phyloP scores from a whole-genome alignment of 2,113 vertebrate species.

The Caracal caracal region DNA sequence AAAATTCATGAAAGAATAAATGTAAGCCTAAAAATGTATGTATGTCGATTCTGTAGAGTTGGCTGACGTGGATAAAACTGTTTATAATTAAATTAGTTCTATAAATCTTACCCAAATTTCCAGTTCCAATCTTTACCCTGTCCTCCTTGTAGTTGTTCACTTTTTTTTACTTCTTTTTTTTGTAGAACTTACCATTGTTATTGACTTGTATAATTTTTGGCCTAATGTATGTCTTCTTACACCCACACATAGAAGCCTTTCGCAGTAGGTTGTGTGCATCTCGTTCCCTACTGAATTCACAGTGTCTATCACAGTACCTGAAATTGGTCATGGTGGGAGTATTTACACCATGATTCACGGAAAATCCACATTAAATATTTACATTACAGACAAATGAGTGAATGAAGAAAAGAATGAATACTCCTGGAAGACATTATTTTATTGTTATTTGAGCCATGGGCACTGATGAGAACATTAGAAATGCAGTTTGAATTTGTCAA shows the following conservation, averaged over 20 bases:
- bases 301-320: background rate
- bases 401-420: background rate
- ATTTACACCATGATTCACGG: background rate
- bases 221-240: background rate
- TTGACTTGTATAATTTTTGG: background rate
- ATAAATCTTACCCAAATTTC: background rate
- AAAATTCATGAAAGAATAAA: background rate
- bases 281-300: background rate
- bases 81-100: background rate
- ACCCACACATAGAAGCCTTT: background rate
- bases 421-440: background rate
- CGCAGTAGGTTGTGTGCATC: background rate
- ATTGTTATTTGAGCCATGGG: background rate
- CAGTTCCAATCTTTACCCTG: background rate
- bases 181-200: background rate
- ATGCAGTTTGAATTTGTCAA: background rate
- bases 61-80: background rate
- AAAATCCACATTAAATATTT: constrained; percentile 5
- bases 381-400: background rate
- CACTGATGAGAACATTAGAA: background rate
- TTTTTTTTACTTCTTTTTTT: background rate
- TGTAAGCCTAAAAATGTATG: background rate
- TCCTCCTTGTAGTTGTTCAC: background rate
- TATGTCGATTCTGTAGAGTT: background rate
- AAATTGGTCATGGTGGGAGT: background rate